Evolutionary conservation across 2,888 invertebrate genomes (phyloP), one percentile per base, ranked within the genome.

Genomic region (Euzetes globulus): DNA sequence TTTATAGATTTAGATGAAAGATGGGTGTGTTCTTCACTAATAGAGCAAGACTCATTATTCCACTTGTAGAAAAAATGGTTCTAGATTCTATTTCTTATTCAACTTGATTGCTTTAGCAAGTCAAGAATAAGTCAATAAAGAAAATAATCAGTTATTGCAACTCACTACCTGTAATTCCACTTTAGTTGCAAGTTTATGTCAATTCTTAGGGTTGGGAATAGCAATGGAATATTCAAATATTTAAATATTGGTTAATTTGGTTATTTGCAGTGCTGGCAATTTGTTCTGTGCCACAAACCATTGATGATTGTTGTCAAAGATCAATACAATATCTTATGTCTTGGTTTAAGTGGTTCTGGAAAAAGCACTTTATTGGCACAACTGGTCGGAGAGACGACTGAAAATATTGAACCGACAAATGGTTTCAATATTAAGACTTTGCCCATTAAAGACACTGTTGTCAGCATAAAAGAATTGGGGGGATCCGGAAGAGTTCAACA

Each of bases 391-490:
- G 79, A 79, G 72, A 55, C 77, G 17, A 45, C 68, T 9, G 29
- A 13, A 25, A 45, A 75, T 33, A 76, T 78, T 50, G 77, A 78
- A 33, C 79, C 79, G 25, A 79, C 79, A 11, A 77, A 76, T 29
- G 79, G 79, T 22, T 79, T 79, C 63, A 78, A 79, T 71, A 79
- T 79, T 13, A 79, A 79, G 72, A 79, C 79, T 7, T 70, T 79
- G n/a, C 79, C 79, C 45, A 50, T 79, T 17, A 78, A 77, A 47
- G 77, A 78, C 50, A 77, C 76, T 29, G 76, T 78, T 5, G 63
- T 79, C 3, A 78, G 78, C 68, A 78, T 79, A 15, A 79, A 79
- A 68, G 79, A 79, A 72, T 55, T 79, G 11, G 79, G 79, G 65
- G 79, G 79, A 25, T 75, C 77, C 22, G 76, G 77, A 41, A 72